Percentiles rank a stretch among this genome's conserved stretches.
These are phyloP conservation scores for Valencia hispanica DNA, from an alignment of 2,797 vertebrate genomes.

Conservation along the genomic window DNA sequence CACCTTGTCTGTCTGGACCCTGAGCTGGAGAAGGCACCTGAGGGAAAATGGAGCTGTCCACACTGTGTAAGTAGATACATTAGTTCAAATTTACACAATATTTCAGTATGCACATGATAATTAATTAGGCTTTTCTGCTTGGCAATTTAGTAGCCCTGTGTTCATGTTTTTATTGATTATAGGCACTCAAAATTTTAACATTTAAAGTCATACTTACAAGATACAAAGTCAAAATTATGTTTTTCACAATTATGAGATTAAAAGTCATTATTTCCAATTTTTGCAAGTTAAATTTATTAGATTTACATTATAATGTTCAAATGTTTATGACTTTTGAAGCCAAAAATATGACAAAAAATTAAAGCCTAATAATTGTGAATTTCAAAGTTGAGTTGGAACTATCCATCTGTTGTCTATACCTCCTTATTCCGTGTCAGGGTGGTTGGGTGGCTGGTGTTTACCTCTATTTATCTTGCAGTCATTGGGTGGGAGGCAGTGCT, in stretches of 20 bases:
- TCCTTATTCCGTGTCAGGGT: too few relatives aligned
- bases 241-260: background rate
- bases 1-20: constrained; percentile 98
- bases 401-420: background rate
- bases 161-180: background rate
- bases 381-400: background rate
- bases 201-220: background rate
- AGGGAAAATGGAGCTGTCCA: constrained; percentile 99
- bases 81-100: background rate
- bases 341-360: background rate
- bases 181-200: background rate
- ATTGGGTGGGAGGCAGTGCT: too few relatives aligned
- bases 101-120: background rate
- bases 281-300: background rate
- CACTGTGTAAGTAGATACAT: constrained; percentile 90
- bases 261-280: background rate
- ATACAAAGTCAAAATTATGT: background rate
- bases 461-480: too few relatives aligned
- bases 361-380: too few relatives aligned
- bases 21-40: constrained; percentile 95
- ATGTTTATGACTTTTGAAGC: background rate
- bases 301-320: background rate
- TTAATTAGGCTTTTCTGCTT: background rate
- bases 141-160: background rate
- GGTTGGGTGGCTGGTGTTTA: too few relatives aligned